phyloP scores from a whole-genome alignment of 2,888 invertebrate genomes.

The Oscheius sp. region DNA sequence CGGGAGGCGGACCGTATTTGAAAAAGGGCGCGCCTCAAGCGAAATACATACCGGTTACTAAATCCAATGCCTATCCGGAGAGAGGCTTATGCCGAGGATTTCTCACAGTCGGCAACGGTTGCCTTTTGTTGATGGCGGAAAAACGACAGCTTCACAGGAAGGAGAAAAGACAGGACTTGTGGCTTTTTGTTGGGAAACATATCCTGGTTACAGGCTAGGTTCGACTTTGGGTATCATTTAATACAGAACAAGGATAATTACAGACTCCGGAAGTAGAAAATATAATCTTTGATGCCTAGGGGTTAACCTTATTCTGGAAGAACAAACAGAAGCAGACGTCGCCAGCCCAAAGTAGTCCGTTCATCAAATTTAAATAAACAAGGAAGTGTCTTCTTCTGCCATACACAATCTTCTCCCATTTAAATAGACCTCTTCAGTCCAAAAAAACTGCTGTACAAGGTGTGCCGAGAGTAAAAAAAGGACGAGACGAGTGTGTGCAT shows the following conservation, averaged over 20 bases:
- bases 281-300: no score
- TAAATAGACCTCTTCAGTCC: not conserved
- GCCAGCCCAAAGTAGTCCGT: not conserved
- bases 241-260: no score
- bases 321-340: not conserved
- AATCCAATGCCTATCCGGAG: conserved; percentile 25
- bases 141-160: not conserved
- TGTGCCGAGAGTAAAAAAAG: no score
- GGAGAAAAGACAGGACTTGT: not conserved
- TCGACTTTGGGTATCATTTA: no score
- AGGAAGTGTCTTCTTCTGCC: not conserved
- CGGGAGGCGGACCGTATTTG: not conserved
- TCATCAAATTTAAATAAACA: conserved; percentile 1
- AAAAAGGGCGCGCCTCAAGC: conserved; percentile 10
- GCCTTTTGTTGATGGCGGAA: not conserved
- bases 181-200: not conserved
- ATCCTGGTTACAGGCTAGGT: no score
- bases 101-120: conserved; percentile 2
- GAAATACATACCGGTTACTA: conserved; percentile 31
- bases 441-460: not conserved
- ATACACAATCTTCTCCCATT: not conserved
- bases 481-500: no score
- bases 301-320: conserved; percentile 22
- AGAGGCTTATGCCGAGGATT: conserved; percentile 29
- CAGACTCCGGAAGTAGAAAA: no score